phyloP scores from a whole-genome alignment of 2,888 invertebrate species.

The Campopleginae sp. region DNA sequence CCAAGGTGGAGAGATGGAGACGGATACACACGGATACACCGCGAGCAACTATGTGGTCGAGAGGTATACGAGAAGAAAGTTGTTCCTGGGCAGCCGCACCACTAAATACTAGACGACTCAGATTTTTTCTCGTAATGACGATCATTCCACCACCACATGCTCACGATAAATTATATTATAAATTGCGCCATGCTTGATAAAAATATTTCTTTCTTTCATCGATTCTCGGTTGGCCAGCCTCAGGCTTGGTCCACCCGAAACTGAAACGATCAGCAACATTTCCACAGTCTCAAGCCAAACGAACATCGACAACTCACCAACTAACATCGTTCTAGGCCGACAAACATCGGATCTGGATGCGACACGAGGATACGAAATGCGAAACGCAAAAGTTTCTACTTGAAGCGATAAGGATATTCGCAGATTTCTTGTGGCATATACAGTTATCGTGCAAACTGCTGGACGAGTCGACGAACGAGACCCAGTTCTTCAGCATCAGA shows the following conservation, averaged over 20 bases:
- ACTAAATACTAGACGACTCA: conserved; percentile 36
- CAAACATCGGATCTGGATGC: not conserved
- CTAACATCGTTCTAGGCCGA: not conserved
- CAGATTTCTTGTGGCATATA: not conserved
- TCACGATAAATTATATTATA: conserved; percentile 19
- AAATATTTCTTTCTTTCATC: not conserved
- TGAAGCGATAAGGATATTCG: conserved; percentile 1
- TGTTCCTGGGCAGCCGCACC: conserved; percentile 57
- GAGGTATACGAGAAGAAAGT: conserved; percentile 67
- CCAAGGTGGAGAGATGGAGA: conserved; percentile 44
- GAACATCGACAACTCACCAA: not conserved
- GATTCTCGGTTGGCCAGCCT: not conserved
- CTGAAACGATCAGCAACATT: not conserved
- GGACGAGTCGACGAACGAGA: conserved; percentile 58
- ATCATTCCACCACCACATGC: conserved; percentile 32
- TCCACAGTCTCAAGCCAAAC: not conserved
- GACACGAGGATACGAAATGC: not conserved
- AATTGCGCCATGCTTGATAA: not conserved
- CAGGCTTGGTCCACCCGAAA: not conserved
- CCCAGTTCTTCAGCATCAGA: conserved; percentile 65
- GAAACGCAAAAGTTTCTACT: not conserved
- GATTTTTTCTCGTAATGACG: conserved; percentile 67
- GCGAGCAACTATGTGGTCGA: conserved; percentile 6
- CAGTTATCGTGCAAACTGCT: conserved; percentile 36
- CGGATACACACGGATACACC: conserved; percentile 9